phyloP scores from a whole-genome alignment of 2,113 vertebrate species.

The Lagenorhynchus albirostris region DNA sequence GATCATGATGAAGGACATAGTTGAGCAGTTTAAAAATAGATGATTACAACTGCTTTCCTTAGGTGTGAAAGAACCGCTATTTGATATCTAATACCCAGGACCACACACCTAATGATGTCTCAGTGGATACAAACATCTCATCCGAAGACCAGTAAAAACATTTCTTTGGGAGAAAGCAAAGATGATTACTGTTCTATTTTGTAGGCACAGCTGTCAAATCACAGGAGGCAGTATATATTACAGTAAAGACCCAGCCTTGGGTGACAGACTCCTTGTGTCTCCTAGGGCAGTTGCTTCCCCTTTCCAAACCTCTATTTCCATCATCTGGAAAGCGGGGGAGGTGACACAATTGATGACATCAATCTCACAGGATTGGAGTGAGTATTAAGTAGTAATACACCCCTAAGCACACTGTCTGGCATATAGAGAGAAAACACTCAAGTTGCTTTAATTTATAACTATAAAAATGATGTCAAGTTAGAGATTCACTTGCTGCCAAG shows the following conservation, averaged over 20 bases:
- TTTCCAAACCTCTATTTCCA: background rate
- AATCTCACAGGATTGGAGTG: background rate
- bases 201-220: background rate
- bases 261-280: background rate
- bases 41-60: conserved; percentile 45
- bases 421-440: background rate
- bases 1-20: conserved; percentile 71
- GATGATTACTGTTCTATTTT: background rate
- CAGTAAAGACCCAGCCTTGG: background rate
- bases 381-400: background rate
- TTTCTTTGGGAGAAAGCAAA: background rate
- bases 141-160: background rate
- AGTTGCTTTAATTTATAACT: background rate
- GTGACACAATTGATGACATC: background rate
- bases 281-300: background rate
- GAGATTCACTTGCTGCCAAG: background rate
- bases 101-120: background rate
- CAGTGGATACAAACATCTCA: background rate
- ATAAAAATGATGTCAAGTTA: background rate
- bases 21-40: conserved; percentile 75
- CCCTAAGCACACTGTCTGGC: background rate
- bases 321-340: background rate
- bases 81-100: background rate
- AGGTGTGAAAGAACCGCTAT: background rate
- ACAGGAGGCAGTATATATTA: background rate